phyloP scores from a whole-genome alignment of 2,888 invertebrate genomes.

The Ormyrus pomaceus region DNA sequence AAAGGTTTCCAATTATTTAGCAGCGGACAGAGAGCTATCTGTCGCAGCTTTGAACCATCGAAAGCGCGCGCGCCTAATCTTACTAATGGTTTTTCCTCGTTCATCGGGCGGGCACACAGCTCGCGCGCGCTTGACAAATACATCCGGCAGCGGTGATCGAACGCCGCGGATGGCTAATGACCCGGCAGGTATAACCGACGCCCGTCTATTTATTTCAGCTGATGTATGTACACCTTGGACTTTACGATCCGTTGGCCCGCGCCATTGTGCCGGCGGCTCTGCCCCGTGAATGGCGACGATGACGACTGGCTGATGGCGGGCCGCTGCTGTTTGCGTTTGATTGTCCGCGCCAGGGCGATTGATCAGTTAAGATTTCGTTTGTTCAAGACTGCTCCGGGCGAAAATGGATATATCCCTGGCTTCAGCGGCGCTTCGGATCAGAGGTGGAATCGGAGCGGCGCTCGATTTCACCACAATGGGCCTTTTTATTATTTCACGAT shows the following conservation, averaged over 20 bases:
- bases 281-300: not conserved
- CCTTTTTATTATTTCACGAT: too few relatives aligned
- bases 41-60: slow-evolving; percentile 19
- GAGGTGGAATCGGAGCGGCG: too few relatives aligned
- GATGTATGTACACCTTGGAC: slow-evolving; percentile 13
- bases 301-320: slow-evolving; percentile 5
- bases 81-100: slow-evolving; percentile 54
- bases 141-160: not conserved
- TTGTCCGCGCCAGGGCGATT: not conserved
- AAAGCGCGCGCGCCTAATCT: slow-evolving; percentile 51
- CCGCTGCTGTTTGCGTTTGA: not conserved
- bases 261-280: not conserved
- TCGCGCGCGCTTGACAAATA: slow-evolving; percentile 40
- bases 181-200: slow-evolving; percentile 1
- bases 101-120: slow-evolving; percentile 7
- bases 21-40: not conserved
- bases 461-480: too few relatives aligned
- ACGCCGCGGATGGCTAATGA: slow-evolving; percentile 21
- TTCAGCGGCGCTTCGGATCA: too few relatives aligned
- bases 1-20: slow-evolving; percentile 29
- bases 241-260: slow-evolving; percentile 20
- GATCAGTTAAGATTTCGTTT: too few relatives aligned
- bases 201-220: slow-evolving; percentile 37
- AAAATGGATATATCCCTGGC: too few relatives aligned
- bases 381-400: too few relatives aligned